Conservation (phyloP, 1,140 invertebrate genomes). For the Zaprionus ghesquierei region DNA sequence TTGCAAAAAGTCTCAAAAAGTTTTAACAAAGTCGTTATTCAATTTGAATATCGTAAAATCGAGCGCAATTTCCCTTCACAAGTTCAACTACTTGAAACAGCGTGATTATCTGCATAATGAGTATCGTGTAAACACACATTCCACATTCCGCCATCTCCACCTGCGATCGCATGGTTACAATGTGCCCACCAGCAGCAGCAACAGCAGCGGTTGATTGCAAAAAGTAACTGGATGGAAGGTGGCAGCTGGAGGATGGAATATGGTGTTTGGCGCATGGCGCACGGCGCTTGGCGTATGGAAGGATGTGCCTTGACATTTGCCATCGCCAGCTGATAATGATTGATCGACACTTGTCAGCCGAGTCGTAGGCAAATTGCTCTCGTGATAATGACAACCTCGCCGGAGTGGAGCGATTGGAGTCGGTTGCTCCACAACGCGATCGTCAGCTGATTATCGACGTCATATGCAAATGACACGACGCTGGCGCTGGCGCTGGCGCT, state of each 20-base stretch:
- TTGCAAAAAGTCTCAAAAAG: too few relatives aligned
- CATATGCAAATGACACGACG: slow-evolving; percentile 67
- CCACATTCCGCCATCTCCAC: background rate
- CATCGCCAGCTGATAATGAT: slow-evolving; percentile 60
- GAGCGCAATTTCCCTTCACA: slow-evolving; percentile 1
- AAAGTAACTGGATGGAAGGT: slow-evolving; percentile 15
- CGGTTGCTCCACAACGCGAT: slow-evolving; percentile 29
- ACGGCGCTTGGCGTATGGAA: slow-evolving; percentile 38
- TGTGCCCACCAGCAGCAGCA: slow-evolving; percentile 26
- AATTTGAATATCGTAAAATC: background rate
- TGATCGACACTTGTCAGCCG: slow-evolving; percentile 35
- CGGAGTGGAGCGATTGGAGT: slow-evolving; percentile 22
- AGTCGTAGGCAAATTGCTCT: slow-evolving; percentile 47
- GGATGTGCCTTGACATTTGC: slow-evolving; percentile 76
- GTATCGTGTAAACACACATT: slow-evolving; percentile 14
- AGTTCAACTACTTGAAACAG: slow-evolving; percentile 1
- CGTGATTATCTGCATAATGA: slow-evolving; percentile 8
- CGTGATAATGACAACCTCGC: slow-evolving; percentile 66
- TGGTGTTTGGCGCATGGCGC: background rate
- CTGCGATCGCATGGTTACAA: slow-evolving; percentile 1
- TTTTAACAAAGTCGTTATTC: slow-evolving; percentile 1
- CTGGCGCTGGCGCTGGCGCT: too few relatives aligned
- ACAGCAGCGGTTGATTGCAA: background rate
- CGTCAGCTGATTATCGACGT: slow-evolving; percentile 25
- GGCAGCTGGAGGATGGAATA: background rate